A percentile compares a stretch with the other conserved stretches of the same genome.
These are phyloP conservation scores for Lobophora halterata DNA, from an alignment of 2,888 invertebrate genomes.

Conservation along the genomic window DNA sequence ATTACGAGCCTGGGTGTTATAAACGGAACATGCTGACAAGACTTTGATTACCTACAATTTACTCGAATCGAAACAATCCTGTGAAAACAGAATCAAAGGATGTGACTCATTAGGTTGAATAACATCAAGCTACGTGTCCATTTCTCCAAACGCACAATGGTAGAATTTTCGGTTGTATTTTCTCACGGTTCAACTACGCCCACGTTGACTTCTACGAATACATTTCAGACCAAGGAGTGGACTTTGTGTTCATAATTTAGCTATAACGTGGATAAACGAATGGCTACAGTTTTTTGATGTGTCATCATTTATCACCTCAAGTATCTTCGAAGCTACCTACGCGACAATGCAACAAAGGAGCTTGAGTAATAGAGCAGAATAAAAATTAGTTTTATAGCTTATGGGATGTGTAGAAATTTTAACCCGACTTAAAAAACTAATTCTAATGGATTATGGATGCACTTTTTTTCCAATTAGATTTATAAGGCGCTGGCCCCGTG, in stretches of 20 bases:
- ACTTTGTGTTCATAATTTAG: conserved; percentile 65
- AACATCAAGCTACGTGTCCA: conserved; percentile 41
- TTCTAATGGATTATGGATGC: too few relatives aligned
- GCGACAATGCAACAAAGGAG: conserved; percentile 23
- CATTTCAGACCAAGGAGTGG: conserved; percentile 62
- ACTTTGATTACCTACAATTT: conserved; percentile 41
- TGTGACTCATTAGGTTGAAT: conserved; percentile 43
- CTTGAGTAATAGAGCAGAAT: conserved; percentile 18
- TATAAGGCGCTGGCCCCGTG: too few relatives aligned
- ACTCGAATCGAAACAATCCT: conserved; percentile 30
- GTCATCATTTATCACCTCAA: conserved; percentile 38
- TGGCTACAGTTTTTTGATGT: conserved; percentile 48
- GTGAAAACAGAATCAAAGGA: conserved; percentile 45
- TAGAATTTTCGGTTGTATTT: conserved; percentile 62
- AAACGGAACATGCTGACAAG: conserved; percentile 39
- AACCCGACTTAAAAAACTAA: too few relatives aligned
- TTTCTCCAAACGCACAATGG: conserved; percentile 45
- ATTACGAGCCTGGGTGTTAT: conserved; percentile 35
- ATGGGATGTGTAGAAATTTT: background rate
- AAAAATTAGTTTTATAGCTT: conserved; percentile 10
- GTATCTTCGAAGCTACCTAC: conserved; percentile 26
- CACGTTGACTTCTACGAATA: conserved; percentile 64
- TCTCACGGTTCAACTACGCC: conserved; percentile 73
- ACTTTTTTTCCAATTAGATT: too few relatives aligned
- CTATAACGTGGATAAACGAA: conserved; percentile 54